Base-by-base conservation (phyloP, 2,888 invertebrate species). In the Napeogenes inachia region DNA sequence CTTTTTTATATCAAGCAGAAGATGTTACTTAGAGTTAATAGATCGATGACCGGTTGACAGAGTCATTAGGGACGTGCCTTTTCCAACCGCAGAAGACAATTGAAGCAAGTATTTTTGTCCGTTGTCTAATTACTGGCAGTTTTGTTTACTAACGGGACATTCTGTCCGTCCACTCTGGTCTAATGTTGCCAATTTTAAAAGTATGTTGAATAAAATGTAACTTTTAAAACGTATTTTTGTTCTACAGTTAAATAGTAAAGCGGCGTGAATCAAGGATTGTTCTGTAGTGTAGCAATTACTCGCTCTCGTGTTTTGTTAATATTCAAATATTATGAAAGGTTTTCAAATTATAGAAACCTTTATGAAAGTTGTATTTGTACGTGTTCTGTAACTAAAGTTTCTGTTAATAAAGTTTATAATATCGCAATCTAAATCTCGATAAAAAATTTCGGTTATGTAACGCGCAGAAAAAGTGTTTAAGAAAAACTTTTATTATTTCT, bases 91-190 rank as follows among this genome's bases (percentile, higher is more conserved):
- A 68, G 71, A 73, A 80, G 81, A 87, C 87, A 88, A 89, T 89
- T 89, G 88, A 82, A 81, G 79, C 80, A 80, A 87, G 87, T 85
- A 84, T 85, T 88, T 85, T 85, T 83, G 80, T 79, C 81, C 82
- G 82, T 73, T 72, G 78, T 82, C 81, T 89, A 88, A 89, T 88
- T 88, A 88, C 89, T 84, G 84, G 84, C 86, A 84, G 81, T 87
- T 87, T 82, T 87, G 84, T 89, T 87, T 85, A 82, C 84, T 78
- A 78, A 80, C 80, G 83, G 80, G 84, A 85, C 85, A 81, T 73
- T 76, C 79, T 76, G 76, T 83, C 80, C 80, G 81, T 87, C 85
- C 84, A 81, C 75, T 79, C 81, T 80, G 76, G 79, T 76, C 75
- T 75, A 45, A 32, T 46, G 32, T 57, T 57, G 21, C 13, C 30